phyloP scores from a whole-genome alignment of 2,888 invertebrate genomes.

The Drosophila sordidapex region DNA sequence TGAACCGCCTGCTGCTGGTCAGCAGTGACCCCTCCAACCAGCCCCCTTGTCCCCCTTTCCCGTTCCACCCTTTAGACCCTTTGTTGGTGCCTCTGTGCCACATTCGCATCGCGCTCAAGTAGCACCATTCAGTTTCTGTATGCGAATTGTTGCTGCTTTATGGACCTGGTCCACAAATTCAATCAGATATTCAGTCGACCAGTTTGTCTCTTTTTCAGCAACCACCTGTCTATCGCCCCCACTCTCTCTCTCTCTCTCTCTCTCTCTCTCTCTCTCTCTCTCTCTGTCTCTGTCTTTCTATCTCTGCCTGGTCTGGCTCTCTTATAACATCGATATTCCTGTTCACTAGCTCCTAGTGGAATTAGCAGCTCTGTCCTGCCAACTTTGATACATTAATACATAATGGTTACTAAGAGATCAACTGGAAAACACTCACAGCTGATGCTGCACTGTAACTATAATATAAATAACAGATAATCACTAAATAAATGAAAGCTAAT shows the following conservation, averaged over 20 bases:
- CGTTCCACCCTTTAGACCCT: not conserved
- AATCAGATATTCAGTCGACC: conserved; percentile 18
- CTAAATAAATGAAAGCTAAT: not conserved
- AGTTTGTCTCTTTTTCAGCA: conserved; percentile 16
- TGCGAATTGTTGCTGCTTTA: conserved; percentile 57
- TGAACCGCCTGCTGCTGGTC: conserved; percentile 41
- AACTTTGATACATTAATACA: conserved; percentile 51
- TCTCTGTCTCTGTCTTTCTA: not conserved
- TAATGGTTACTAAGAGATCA: conserved; percentile 8
- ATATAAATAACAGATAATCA: not conserved
- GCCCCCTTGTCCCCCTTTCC: not conserved
- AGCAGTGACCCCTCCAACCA: conserved; percentile 12
- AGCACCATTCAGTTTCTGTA: conserved; percentile 60
- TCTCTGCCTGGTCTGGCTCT: not conserved
- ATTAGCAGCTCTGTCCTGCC: conserved; percentile 56
- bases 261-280: not conserved
- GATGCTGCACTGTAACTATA: conserved; percentile 3
- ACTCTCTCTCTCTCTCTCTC: not conserved
- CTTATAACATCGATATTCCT: conserved; percentile 46
- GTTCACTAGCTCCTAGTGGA: conserved; percentile 41
- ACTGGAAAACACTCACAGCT: conserved; percentile 33
- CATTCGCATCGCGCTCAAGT: conserved; percentile 53
- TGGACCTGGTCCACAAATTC: conserved; percentile 38
- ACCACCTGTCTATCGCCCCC: not conserved
- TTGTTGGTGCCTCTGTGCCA: conserved; percentile 9